Evolutionary conservation across 2,888 invertebrate species (phyloP), one percentile per base, ranked within the genome.

Genomic region (Smittia aterrima): DNA sequence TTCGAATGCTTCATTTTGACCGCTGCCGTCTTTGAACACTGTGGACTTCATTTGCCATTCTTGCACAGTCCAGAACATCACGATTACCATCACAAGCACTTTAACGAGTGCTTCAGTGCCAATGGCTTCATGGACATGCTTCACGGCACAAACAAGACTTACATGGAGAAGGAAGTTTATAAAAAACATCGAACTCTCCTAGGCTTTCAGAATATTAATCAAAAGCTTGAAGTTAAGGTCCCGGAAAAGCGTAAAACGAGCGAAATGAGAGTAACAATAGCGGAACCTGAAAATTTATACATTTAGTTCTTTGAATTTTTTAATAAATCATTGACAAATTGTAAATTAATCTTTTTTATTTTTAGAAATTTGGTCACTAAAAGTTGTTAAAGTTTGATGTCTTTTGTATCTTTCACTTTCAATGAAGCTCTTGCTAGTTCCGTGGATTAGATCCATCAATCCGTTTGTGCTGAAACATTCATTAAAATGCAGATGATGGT

Each of bases 1-100:
- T 66, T 32, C 18, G 1, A 32, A 4, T 24, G 13, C 11, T 66
- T 66, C 25, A 66, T 25, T 11, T 6, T 32, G 3, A 32, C 38
- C 1, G 20, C 66, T 6, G 9, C 66, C 2, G 11, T n/a, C 24
- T 25, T 66, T 16, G 38, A 32, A 27, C 66, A 66, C 24, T 32
- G 66, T n/a, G 66, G 66, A 1, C 18, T 66, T n/a, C 66, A 66
- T 25, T 16, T 66, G 11, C 66, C 66, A 27, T 62, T 62, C 24
- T 18, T 22, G 4, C 62, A 6, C 18, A 66, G 66, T 20, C 24
- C 38, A 27, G 66, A 22, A 9, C 25, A 13, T 18, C 66, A 66
- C 20, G 66, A 66, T 16, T 66, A n/a, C 24, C 66, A 66, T 27
- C 66, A 66, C 20, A 13, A 32, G n/a, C 13, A 27, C 1, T 66